Evolutionary conservation across 2,113 vertebrate species (phyloP).

Genomic region (Atrichornis clamosus): DNA sequence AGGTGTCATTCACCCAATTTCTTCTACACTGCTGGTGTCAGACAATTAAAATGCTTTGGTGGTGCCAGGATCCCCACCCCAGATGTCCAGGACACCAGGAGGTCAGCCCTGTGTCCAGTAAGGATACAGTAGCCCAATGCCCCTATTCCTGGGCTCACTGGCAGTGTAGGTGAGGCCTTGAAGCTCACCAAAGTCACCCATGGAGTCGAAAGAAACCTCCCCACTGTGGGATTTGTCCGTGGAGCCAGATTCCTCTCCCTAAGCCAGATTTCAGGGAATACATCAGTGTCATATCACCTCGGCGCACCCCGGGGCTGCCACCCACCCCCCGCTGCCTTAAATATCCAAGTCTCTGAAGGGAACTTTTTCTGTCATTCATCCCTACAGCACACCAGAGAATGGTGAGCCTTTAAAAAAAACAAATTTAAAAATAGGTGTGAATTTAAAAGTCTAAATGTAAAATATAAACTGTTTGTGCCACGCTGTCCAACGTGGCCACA

Average conservation of each 20-base stretch:
- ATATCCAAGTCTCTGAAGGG: not conserved
- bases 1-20: not conserved
- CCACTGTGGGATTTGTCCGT: not conserved
- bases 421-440: not conserved
- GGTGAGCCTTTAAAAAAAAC: not conserved
- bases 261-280: not conserved
- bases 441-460: not conserved
- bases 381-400: not conserved
- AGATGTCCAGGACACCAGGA: not conserved
- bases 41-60: not conserved
- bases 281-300: not conserved
- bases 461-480: not conserved
- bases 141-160: not conserved
- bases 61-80: not conserved
- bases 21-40: not conserved
- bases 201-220: not conserved
- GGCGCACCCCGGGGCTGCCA: not conserved
- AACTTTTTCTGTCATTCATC: not conserved
- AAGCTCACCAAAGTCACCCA: not conserved
- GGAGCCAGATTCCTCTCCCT: not conserved
- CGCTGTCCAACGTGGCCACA: not conserved
- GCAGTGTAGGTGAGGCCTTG: not conserved
- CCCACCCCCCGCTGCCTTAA: not conserved
- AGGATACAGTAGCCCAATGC: not conserved
- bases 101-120: not conserved